A percentile compares a stretch with the other conserved stretches of the same genome.
Evolutionary conservation across 2,888 invertebrate genomes (phyloP).

Genomic region (Clusia tigrina): DNA sequence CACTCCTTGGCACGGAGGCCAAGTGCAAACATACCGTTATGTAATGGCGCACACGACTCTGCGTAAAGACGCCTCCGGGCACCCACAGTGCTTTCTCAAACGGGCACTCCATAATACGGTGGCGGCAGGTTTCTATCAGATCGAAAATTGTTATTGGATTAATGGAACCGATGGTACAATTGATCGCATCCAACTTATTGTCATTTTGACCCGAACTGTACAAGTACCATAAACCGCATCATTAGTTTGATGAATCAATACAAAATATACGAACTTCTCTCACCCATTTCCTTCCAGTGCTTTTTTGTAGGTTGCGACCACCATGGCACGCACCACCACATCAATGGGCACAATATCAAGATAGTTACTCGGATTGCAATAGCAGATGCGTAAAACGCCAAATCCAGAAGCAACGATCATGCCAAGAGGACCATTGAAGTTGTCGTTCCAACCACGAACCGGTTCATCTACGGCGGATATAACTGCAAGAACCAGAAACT

Average conservation of each 20-base stretch:
- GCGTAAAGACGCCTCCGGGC: conserved; percentile 70
- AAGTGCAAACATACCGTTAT: conserved; percentile 69
- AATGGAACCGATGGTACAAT: too few relatives aligned
- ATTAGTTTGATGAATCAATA: too few relatives aligned
- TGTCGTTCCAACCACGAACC: conserved; percentile 85
- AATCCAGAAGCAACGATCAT: conserved; percentile 75
- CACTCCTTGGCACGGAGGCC: too few relatives aligned
- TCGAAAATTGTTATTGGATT: too few relatives aligned
- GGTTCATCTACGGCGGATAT: conserved; percentile 72
- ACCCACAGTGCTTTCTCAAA: conserved; percentile 77
- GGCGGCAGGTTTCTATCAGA: too few relatives aligned
- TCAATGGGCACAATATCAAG: conserved; percentile 87
- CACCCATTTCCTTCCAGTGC: neutral
- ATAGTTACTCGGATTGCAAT: conserved; percentile 69
- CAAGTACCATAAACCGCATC: too few relatives aligned
- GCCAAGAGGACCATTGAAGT: conserved; percentile 88
- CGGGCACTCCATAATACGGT: conserved; percentile 70
- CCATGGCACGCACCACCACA: conserved; percentile 65
- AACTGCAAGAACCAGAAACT: conserved; percentile 65
- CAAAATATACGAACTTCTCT: too few relatives aligned
- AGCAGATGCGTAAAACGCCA: conserved; percentile 76
- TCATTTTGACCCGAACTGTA: too few relatives aligned
- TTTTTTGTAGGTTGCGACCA: conserved; percentile 37
- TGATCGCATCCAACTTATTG: too few relatives aligned
- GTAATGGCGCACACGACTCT: conserved; percentile 71